A percentile compares a stretch with the other conserved stretches of the same genome.
Conservation (phyloP, 2,113 vertebrate genomes). For the Petaurus breviceps region DNA sequence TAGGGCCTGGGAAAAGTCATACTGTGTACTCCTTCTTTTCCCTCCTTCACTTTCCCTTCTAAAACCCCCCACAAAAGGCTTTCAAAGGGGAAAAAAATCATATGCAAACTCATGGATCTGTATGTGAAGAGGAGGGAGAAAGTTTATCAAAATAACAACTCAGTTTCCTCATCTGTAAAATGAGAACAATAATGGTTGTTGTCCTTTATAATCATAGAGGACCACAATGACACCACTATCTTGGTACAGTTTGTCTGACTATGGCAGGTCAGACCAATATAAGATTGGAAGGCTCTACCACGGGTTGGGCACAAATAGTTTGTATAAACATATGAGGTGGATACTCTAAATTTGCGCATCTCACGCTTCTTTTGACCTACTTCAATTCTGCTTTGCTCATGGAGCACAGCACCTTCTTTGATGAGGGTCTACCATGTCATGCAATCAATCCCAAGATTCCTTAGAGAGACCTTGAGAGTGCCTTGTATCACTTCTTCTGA, state of each 20-base stretch:
- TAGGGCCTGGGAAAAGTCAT: not conserved
- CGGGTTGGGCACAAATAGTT: too few species aligned
- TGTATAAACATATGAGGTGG: too few species aligned
- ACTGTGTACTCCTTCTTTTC: not conserved
- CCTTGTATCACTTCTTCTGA: not conserved
- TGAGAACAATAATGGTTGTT: not conserved
- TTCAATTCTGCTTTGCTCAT: not conserved
- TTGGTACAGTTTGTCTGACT: too few species aligned
- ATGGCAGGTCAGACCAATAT: too few species aligned
- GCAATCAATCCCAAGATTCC: not conserved
- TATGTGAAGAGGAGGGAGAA: not conserved
- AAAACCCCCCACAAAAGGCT: not conserved
- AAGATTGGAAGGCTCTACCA: too few species aligned
- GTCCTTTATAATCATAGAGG: too few species aligned
- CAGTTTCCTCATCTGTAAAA: not conserved
- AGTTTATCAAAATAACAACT: not conserved
- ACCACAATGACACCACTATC: too few species aligned
- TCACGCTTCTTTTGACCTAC: not conserved
- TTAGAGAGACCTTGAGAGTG: not conserved
- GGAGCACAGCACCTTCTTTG: too few species aligned
- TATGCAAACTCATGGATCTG: not conserved
- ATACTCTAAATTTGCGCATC: not conserved
- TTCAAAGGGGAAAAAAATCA: too few species aligned
- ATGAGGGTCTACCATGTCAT: not conserved
- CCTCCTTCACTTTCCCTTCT: not conserved